These are phyloP conservation scores for Brachionus rotundiformis DNA, from an alignment of 1,140 invertebrate genomes.

Conservation along the genomic window DNA sequence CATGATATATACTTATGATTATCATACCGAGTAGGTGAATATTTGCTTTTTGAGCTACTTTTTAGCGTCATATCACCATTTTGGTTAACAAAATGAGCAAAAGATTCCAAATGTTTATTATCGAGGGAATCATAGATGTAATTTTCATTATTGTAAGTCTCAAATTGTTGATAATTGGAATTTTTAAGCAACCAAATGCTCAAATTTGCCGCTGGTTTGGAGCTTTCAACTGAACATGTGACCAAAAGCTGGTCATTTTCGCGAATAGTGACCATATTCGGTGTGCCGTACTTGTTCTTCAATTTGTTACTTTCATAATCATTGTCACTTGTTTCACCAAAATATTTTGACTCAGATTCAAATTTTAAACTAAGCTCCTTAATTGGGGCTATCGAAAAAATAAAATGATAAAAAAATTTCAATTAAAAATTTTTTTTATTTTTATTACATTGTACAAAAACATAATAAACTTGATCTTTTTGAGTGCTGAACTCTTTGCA, in stretches of 20 bases:
- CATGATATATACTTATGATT: constrained; percentile 19
- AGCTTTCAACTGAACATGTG: constrained; percentile 29
- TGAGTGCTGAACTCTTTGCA: constrained; percentile 37
- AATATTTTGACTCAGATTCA: constrained; percentile 45
- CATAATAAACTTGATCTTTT: constrained; percentile 17
- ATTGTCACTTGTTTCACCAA: constrained; percentile 18
- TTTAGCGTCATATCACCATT: constrained; percentile 39
- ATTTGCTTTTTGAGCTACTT: background rate
- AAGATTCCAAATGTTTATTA: background rate
- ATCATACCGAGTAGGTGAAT: background rate
- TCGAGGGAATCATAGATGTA: background rate
- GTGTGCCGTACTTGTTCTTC: background rate
- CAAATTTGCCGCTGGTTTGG: constrained; percentile 41
- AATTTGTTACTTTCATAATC: background rate
- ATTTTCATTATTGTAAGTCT: constrained; percentile 30
- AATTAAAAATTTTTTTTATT: background rate
- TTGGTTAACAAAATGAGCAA: background rate
- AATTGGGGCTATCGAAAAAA: constrained; percentile 38
- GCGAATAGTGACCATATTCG: background rate
- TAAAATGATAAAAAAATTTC: background rate
- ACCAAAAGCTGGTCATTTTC: constrained; percentile 32
- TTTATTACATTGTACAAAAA: constrained; percentile 23
- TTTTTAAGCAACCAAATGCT: constrained; percentile 32
- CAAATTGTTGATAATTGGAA: constrained; percentile 23
- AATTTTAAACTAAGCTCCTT: constrained; percentile 32